Evolutionary conservation across 2,888 invertebrate genomes (phyloP).

Genomic region (Drosophila stalkeri): DNA sequence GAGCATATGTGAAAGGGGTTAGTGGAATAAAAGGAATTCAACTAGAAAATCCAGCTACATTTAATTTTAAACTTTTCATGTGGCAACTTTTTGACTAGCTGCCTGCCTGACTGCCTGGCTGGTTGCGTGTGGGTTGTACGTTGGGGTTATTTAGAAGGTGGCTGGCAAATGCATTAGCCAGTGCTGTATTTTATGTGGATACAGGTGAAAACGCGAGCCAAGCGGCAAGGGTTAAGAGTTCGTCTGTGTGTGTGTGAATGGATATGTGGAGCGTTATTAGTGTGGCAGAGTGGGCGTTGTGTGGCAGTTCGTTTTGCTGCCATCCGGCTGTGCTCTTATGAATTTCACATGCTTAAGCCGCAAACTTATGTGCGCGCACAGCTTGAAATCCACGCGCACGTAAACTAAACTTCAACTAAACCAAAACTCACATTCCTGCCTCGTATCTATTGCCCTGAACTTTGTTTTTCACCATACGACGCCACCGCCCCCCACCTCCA

Average conservation of each 20-base stretch:
- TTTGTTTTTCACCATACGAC: conserved; percentile 34
- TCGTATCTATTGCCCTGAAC: conserved; percentile 40
- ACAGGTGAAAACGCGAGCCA: conserved; percentile 15
- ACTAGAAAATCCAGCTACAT: conserved; percentile 59
- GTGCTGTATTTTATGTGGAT: conserved; percentile 53
- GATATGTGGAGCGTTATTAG: background rate
- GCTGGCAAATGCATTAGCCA: conserved; percentile 71
- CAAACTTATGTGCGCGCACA: conserved; percentile 80
- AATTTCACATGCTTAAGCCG: conserved; percentile 81
- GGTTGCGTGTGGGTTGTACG: conserved; percentile 18
- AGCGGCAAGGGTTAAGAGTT: conserved; percentile 28
- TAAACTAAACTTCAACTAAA: conserved; percentile 75
- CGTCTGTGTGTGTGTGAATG: background rate
- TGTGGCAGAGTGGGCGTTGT: background rate
- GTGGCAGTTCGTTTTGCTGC: conserved; percentile 14
- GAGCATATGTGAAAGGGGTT: background rate
- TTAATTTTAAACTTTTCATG: conserved; percentile 77
- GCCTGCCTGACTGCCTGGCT: conserved; percentile 7
- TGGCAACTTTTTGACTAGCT: conserved; percentile 63
- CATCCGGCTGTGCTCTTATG: conserved; percentile 69
- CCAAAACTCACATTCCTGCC: conserved; percentile 43
- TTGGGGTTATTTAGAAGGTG: conserved; percentile 64
- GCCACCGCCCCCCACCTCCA: background rate
- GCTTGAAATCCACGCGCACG: conserved; percentile 80
- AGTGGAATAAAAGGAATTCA: conserved; percentile 16